Evolutionary conservation across 2,888 invertebrate genomes (phyloP), one percentile per base, ranked within the genome.

Genomic region (Drosophila buzzatii): DNA sequence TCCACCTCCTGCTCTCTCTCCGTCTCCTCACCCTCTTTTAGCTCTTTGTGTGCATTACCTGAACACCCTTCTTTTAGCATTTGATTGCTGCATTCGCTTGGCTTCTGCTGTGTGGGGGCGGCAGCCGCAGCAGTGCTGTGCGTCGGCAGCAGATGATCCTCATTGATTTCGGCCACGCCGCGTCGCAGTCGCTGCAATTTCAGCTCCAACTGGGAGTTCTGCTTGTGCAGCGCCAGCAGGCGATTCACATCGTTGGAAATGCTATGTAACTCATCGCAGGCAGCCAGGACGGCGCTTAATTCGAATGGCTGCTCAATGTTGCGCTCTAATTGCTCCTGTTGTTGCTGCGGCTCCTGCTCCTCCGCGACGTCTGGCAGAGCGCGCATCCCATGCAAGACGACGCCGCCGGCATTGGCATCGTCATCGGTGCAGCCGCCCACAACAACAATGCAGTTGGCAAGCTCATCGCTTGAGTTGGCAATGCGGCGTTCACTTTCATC

Each of bases 191-290:
- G 91, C 67, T 92, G 92, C 66, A 92, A 75, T 62, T 92, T 92
- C 0, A 91, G 63, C 70, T 91, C 91, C 63, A 91, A 62, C 66
- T 91, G 90, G 0, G 91, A 92, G 52, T 90, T 91, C 59, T 91
- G 90, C 74, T 92, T 92, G 66, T 84, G 84, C 56, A 91, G 69
- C 61, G 82, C 85, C 69, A 92, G 73, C 76, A 92, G 57, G 12
- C 91, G 91, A 84, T 92, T 92, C 51, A 92, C 91, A 79, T 92
- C 92, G 74, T 91, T 92, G 12, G 92, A 89, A 70, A 92, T 92
- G 78, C 92, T 91, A 51, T 92, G 85, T 62, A 92, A 68, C 80
- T 92, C 90, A 64, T 91, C 89, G 61, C 91, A 91, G 8, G 85
- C 90, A 52, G 88, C 89, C 66, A 82, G 76, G 44, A 88, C 84